These are phyloP conservation scores for Lobophora halterata DNA, from an alignment of 2,888 invertebrate species.

Conservation along the genomic window DNA sequence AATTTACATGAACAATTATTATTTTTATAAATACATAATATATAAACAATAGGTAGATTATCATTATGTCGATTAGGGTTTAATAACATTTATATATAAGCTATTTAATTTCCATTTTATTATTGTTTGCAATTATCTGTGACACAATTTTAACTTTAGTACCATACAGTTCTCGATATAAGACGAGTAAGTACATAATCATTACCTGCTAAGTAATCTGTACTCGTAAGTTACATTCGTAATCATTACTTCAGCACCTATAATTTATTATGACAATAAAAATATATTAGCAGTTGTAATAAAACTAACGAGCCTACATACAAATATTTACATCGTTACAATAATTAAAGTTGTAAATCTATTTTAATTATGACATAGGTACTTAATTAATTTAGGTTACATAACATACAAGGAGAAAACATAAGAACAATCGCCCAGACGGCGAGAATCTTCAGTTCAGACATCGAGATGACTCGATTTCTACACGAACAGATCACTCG, in stretches of 20 bases:
- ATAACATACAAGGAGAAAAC: conserved; percentile 44
- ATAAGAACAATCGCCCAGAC: conserved; percentile 53
- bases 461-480: conserved; percentile 41
- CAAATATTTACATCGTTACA: conserved; percentile 70
- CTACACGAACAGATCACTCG: conserved; percentile 77
- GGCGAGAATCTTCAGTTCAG: conserved; percentile 50
- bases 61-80: conserved; percentile 16
- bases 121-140: conserved; percentile 5
- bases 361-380: conserved; percentile 45
- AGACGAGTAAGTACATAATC: conserved; percentile 12
- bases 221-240: conserved; percentile 6
- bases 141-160: conserved; percentile 6
- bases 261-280: conserved; percentile 22
- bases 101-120: conserved; percentile 9
- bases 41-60: conserved; percentile 35
- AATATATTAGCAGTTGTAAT: conserved; percentile 22
- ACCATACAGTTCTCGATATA: conserved; percentile 12
- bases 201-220: conserved; percentile 12
- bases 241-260: conserved; percentile 24
- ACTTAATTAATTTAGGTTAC: conserved; percentile 38
- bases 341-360: conserved; percentile 38
- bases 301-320: conserved; percentile 25
- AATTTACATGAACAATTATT: conserved; percentile 46
- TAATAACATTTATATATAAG: conserved; percentile 24
- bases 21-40: conserved; percentile 40